These are phyloP conservation scores for Mercenaria mercenaria DNA, from an alignment of 1,140 invertebrate genomes.

Conservation along the genomic window DNA sequence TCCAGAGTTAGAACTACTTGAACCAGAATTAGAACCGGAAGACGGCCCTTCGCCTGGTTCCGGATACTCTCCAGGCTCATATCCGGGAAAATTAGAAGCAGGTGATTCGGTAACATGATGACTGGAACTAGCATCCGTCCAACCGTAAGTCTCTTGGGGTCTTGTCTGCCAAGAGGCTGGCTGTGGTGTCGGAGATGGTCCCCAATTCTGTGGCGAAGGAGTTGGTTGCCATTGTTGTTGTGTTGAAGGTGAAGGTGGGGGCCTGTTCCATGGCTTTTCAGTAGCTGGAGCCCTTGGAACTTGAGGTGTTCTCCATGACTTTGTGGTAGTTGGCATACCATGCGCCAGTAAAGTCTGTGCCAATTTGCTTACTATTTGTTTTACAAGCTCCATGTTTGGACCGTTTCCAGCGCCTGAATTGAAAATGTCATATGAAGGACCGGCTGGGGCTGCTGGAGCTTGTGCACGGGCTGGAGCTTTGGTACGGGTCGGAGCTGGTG, in stretches of 20 bases:
- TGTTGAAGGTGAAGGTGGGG: background rate
- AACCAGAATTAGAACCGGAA: background rate
- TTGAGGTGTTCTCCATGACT: constrained; percentile 1
- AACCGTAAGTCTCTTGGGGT: background rate
- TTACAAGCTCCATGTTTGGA: constrained; percentile 39
- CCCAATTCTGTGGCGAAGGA: background rate
- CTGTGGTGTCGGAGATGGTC: background rate
- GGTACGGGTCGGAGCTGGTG: constrained; percentile 10
- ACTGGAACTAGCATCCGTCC: background rate
- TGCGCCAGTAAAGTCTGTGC: background rate
- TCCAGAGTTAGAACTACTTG: background rate
- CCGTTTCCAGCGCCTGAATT: background rate
- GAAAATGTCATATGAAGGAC: constrained; percentile 47
- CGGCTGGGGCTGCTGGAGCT: background rate
- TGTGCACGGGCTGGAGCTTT: background rate
- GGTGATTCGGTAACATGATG: background rate
- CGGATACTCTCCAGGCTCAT: constrained; percentile 61
- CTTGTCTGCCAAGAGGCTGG: background rate
- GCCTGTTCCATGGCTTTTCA: background rate
- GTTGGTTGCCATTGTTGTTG: background rate
- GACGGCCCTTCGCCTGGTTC: constrained; percentile 33
- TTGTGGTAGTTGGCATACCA: background rate
- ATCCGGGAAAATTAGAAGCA: background rate
- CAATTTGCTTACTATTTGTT: constrained; percentile 31
- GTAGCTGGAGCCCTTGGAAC: background rate